Conservation (phyloP, 1,140 invertebrate species). For the Lepidurus couesii region DNA sequence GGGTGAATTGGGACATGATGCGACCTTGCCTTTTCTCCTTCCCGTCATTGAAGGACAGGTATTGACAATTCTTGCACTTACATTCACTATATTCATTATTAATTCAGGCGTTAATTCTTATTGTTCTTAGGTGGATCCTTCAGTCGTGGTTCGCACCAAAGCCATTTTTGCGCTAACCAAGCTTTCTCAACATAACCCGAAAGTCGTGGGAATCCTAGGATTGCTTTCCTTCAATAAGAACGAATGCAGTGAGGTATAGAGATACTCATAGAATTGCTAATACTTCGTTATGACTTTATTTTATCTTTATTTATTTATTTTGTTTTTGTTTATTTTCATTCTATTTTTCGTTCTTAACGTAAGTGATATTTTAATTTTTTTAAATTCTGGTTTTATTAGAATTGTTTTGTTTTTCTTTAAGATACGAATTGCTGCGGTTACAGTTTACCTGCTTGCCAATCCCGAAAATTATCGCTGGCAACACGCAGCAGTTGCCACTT, state of each 20-base stretch:
- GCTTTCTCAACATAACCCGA: background rate
- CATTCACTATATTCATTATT: background rate
- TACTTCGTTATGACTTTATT: background rate
- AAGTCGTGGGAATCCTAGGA: background rate
- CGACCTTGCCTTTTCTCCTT: slow-evolving; percentile 36
- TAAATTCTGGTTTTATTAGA: background rate
- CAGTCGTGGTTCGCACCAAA: background rate
- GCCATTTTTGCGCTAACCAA: background rate
- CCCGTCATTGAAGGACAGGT: slow-evolving; percentile 37
- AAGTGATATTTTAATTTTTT: background rate
- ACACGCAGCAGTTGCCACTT: slow-evolving; percentile 38
- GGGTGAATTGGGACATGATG: slow-evolving; percentile 39
- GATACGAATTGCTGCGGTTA: slow-evolving; percentile 39
- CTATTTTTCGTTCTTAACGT: slow-evolving; percentile 24
- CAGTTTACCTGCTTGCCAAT: slow-evolving; percentile 35
- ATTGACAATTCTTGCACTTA: slow-evolving; percentile 10
- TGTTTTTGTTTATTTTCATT: slow-evolving; percentile 20
- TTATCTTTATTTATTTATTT: slow-evolving; percentile 14
- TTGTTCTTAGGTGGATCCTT: slow-evolving; percentile 11
- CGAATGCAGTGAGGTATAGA: background rate
- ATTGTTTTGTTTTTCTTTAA: slow-evolving; percentile 19
- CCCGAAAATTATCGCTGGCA: slow-evolving; percentile 38
- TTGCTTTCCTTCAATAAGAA: background rate
- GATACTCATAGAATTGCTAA: background rate
- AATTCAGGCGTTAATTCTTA: background rate